Base-by-base conservation (phyloP, 2,113 vertebrate genomes). In the Bolborhynchus lineola region DNA sequence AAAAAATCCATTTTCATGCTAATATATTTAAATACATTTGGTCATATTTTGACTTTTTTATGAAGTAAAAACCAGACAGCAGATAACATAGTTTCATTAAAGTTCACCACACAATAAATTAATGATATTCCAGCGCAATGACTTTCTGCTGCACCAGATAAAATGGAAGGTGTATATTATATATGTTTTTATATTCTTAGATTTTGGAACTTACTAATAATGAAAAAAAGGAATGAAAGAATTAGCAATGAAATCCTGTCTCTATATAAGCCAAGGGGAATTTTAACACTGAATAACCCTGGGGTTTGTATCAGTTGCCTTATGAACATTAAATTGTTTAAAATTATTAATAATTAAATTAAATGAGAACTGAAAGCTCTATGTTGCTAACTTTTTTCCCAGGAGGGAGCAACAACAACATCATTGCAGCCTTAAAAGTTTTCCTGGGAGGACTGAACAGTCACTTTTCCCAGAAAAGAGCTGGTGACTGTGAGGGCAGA, bases 401-500 rank as follows among this genome's bases (percentile, higher is more conserved):
- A 77, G 20, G 9, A 59, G 6, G 47, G 9, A 85, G n/a, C 26
- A 78, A 74, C 3, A 9, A 64, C 25, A 77, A 41, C 6, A 7
- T 16, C 20, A 33, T 7, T 52, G 42, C 7, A 64, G 6, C n/a
- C 39, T 44, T 65, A 31, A 37, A n/a, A 33, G 31, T 55, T 75
- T 35, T 71, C 35, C 77, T 90, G 23, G 19, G 23, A 65, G 37
- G 24, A 78, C 35, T n/a, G 68, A 70, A n/a, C 28, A 57, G 15
- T 16, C 14, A 9, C 26, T 10, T 67, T 50, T 46, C 44, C 65
- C 41, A 76, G 35, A 8, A 80, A 64, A 86, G 16, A 79, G 16
- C 35, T 47, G 46, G 20, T 71, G 19, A 15, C 46, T 55, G 42
- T 0, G 0, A 57, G 25, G 7, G 5, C 20, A 82, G 11, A 77